Conservation (phyloP, 2,888 invertebrate species). For the Drosophila aldrichi region DNA sequence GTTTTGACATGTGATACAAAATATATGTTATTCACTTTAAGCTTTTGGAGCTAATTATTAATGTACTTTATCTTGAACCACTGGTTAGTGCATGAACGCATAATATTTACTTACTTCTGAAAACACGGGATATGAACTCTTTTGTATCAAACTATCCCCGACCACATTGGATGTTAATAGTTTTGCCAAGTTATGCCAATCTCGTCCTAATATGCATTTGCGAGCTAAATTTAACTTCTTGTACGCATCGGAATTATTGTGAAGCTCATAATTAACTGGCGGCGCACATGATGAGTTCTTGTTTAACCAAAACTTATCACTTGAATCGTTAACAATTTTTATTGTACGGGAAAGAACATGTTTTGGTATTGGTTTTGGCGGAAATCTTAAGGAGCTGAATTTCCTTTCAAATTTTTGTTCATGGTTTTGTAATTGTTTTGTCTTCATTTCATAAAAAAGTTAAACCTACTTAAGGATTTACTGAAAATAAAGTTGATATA, state of each 20-base stretch:
- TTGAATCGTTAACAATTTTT: slow-evolving; percentile 48
- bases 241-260: slow-evolving; percentile 30
- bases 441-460: neutral
- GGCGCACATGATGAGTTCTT: slow-evolving; percentile 59
- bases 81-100: too few relatives aligned
- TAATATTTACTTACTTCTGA: slow-evolving; percentile 52
- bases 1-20: too few relatives aligned
- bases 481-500: neutral
- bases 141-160: slow-evolving; percentile 19
- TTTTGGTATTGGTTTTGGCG: slow-evolving; percentile 52
- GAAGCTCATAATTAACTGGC: slow-evolving; percentile 33
- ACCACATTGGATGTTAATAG: slow-evolving; percentile 50
- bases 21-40: too few relatives aligned
- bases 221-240: slow-evolving; percentile 59
- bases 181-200: slow-evolving; percentile 64
- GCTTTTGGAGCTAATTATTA: too few relatives aligned
- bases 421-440: neutral
- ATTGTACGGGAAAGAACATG: slow-evolving; percentile 50
- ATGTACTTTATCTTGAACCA: too few relatives aligned
- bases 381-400: slow-evolving; percentile 17
- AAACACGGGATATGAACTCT: slow-evolving; percentile 53
- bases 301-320: slow-evolving; percentile 64
- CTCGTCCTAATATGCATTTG: slow-evolving; percentile 60
- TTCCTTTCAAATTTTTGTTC: slow-evolving; percentile 14
- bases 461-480: neutral